Evolutionary conservation across 2,888 invertebrate species (phyloP).

Genomic region (Leucophenga montana): DNA sequence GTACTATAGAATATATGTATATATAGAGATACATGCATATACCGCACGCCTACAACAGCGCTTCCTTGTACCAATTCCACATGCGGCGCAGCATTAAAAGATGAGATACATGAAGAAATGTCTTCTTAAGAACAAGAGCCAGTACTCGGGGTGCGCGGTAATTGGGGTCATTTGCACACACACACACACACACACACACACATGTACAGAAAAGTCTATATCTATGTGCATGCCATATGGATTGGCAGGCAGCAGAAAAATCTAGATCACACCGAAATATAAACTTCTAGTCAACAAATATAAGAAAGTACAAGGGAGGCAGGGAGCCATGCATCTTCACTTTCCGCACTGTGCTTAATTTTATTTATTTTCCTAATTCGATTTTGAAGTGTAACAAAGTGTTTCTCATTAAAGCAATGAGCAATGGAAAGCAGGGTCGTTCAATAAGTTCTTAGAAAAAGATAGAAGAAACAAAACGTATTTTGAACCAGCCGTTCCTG

Average conservation of each 20-base stretch:
- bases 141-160: slow-evolving; percentile 12
- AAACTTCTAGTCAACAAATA: background rate
- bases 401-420: slow-evolving; percentile 8
- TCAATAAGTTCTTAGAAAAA: too few relatives aligned
- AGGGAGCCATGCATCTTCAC: background rate
- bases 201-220: background rate
- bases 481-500: too few relatives aligned
- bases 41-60: too few relatives aligned
- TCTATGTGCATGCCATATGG: background rate
- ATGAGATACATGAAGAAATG: too few relatives aligned
- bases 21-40: too few relatives aligned
- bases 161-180: slow-evolving; percentile 43
- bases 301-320: background rate
- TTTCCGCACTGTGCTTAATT: background rate
- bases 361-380: slow-evolving; percentile 3
- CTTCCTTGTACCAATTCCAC: too few relatives aligned
- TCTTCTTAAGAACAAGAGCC: background rate
- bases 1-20: background rate
- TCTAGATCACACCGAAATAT: slow-evolving; percentile 1
- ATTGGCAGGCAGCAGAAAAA: background rate
- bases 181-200: slow-evolving; percentile 33
- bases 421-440: background rate
- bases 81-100: too few relatives aligned
- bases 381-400: background rate
- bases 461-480: too few relatives aligned